Conservation (phyloP, 2,888 invertebrate genomes). For the Eurytoma californica region DNA sequence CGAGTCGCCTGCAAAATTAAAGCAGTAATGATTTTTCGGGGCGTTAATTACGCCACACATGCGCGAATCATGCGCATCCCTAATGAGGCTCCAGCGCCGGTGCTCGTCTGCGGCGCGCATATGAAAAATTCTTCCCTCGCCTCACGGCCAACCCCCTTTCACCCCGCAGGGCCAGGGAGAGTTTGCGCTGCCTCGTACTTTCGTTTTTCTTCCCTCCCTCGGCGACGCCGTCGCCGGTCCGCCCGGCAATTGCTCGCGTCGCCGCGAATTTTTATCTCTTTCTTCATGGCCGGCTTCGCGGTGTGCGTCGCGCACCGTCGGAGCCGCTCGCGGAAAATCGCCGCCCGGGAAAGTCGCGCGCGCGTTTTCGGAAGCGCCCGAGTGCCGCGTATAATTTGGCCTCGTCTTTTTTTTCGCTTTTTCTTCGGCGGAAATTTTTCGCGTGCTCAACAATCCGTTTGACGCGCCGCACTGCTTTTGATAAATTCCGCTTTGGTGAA, state of each 20-base stretch:
- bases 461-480: too few relatives aligned
- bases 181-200: background rate
- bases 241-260: background rate
- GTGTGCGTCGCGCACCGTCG: background rate
- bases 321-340: background rate
- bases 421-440: too few relatives aligned
- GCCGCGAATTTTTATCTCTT: slow-evolving; percentile 4
- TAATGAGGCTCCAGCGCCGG: slow-evolving; percentile 47
- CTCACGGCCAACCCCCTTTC: background rate
- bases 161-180: background rate
- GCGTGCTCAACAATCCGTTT: too few relatives aligned
- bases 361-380: too few relatives aligned
- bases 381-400: too few relatives aligned
- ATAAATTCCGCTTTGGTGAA: too few relatives aligned
- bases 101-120: slow-evolving; percentile 1
- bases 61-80: slow-evolving; percentile 53
- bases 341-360: too few relatives aligned
- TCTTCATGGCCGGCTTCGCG: background rate
- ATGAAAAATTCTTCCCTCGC: slow-evolving; percentile 24
- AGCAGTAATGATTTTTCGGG: slow-evolving; percentile 59
- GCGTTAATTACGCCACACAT: slow-evolving; percentile 57
- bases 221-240: background rate
- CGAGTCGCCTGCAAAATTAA: slow-evolving; percentile 50
- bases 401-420: too few relatives aligned
- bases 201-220: slow-evolving; percentile 8